phyloP scores from a whole-genome alignment of 2,113 vertebrate genomes.

The Haemorhous mexicanus region DNA sequence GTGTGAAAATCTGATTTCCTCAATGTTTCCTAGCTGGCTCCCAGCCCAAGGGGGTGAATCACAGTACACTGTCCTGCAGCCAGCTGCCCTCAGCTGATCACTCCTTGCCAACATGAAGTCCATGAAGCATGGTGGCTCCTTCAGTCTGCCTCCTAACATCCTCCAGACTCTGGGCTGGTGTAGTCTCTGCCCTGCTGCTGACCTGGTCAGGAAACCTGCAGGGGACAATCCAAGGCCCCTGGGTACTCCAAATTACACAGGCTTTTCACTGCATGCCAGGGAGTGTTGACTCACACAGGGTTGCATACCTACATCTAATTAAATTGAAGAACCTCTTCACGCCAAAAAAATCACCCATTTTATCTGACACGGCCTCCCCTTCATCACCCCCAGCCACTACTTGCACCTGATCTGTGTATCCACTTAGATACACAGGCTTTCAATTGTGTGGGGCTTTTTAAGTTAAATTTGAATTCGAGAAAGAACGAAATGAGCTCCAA shows the following conservation, averaged over 20 bases:
- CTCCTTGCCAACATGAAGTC: not conserved
- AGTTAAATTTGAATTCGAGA: not conserved
- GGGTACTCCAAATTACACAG: not conserved
- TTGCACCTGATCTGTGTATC: not conserved
- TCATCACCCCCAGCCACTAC: not conserved
- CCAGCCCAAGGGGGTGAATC: not conserved
- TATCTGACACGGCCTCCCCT: not conserved
- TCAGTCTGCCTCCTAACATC: rapidly evolving
- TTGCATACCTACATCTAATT: not conserved
- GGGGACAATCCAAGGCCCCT: not conserved
- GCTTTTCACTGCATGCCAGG: not conserved
- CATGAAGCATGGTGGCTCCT: not conserved
- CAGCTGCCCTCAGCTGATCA: not conserved
- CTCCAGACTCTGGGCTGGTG: not conserved
- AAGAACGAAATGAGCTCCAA: not conserved
- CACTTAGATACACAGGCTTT: not conserved
- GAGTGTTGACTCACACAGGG: not conserved
- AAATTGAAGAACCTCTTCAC: not conserved
- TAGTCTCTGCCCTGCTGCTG: not conserved
- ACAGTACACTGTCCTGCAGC: not conserved
- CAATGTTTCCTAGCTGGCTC: not conserved
- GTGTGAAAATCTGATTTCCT: not conserved
- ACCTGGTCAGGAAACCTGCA: not conserved
- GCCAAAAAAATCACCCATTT: not conserved
- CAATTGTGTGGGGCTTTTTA: not conserved